Base-by-base conservation (phyloP, 2,113 vertebrate species). In the Equus przewalskii region DNA sequence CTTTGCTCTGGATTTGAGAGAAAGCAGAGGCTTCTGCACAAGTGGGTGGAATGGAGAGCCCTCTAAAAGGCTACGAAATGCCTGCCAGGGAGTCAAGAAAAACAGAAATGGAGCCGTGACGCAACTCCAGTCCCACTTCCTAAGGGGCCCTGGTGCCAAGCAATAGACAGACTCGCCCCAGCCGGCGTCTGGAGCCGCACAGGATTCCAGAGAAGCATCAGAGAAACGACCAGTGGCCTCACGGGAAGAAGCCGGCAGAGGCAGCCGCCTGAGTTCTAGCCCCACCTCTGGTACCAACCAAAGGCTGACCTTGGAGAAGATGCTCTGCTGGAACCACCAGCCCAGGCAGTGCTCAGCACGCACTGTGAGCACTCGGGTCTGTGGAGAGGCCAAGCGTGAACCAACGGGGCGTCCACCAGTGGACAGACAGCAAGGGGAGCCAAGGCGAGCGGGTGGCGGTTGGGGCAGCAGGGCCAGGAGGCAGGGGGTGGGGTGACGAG, bases 241-340 rank as follows among this genome's bases (percentile, higher is more conserved):
- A 11, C 2, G 21, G 56, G 36, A 33, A 44, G 22, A n/a, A 5
- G 8, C 19, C 11, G 36, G 7, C 7, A 1, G 80, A 69, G 44
- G 33, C 7, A 15, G 56, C 44, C 15, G 1, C 46, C 64, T 11
- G 36, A 46, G 33, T 11, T 18, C 69, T 4, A 4, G 81, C 1
- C 5, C 5, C 1, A 41, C 41, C 67, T 24, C 5, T 1, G 49
- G 41, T 33, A 41, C 56, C 51, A 28, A 9, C 41, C 1, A 62
- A 16, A 0, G 1, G 56, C 56, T 28, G 46, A 33, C 46, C 67
- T 7, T 56, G 33, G 33, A 19, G 30, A 54, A 65, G 46, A 58
- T 0, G 0, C 13, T 1, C 7, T 7, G 7, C 76, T 3, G n/a
- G 36, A 70, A 7, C n/a, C 24, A 3, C 7, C 15, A 5, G 65